Evolutionary conservation across 1,140 invertebrate species (phyloP).

Genomic region (Ceratina japonica): DNA sequence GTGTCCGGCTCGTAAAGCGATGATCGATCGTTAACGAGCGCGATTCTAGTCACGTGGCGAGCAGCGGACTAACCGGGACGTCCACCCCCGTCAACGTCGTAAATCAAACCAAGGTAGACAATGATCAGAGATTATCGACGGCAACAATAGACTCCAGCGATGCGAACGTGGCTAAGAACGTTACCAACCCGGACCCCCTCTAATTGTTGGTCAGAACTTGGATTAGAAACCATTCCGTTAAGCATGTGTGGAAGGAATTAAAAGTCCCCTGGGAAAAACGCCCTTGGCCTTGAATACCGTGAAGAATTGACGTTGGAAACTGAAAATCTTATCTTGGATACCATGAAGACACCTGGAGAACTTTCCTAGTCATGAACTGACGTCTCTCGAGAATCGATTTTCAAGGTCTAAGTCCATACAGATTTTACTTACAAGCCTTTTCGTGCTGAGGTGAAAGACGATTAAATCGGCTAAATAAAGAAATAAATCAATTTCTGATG

Average conservation of each 20-base stretch:
- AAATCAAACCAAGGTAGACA: slow-evolving; percentile 63
- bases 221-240: slow-evolving; percentile 61
- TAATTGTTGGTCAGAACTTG: slow-evolving; percentile 69
- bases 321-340: too few relatives aligned
- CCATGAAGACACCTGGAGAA: too few relatives aligned
- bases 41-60: slow-evolving; percentile 49
- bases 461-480: too few relatives aligned
- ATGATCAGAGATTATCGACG: slow-evolving; percentile 58
- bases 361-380: not conserved
- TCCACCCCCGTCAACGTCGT: slow-evolving; percentile 49
- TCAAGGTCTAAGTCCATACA: too few relatives aligned
- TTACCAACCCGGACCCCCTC: slow-evolving; percentile 46
- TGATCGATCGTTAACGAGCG: slow-evolving; percentile 59
- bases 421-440: too few relatives aligned
- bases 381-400: slow-evolving; percentile 24
- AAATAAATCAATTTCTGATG: too few relatives aligned
- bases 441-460: too few relatives aligned
- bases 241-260: slow-evolving; percentile 57
- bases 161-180: slow-evolving; percentile 29
- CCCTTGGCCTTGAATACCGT: not conserved
- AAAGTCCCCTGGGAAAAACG: not conserved
- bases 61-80: slow-evolving; percentile 30
- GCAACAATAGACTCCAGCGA: slow-evolving; percentile 28
- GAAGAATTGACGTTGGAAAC: not conserved
- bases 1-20: slow-evolving; percentile 48